Evolutionary conservation across 2,888 invertebrate species (phyloP).

Genomic region (Drosophila anceps): DNA sequence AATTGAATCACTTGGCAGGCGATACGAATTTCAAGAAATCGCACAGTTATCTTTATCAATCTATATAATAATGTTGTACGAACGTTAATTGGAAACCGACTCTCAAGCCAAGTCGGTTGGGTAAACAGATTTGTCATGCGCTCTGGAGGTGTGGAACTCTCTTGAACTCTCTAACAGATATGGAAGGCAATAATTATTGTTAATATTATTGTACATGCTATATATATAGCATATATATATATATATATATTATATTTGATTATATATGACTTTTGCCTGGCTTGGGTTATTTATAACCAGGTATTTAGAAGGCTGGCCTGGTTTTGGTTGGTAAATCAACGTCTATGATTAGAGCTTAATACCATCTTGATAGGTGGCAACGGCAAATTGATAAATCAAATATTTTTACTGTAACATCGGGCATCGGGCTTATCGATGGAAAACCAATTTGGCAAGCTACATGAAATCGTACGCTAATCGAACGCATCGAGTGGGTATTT

Average conservation of each 20-base stretch:
- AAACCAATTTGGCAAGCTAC: slow-evolving; percentile 46
- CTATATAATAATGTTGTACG: slow-evolving; percentile 28
- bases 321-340: slow-evolving; percentile 66
- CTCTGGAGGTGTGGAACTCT: slow-evolving; percentile 14
- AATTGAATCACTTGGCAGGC: slow-evolving; percentile 67
- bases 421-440: slow-evolving; percentile 39
- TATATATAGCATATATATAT: slow-evolving; percentile 22
- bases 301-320: slow-evolving; percentile 8
- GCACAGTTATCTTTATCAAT: slow-evolving; percentile 24
- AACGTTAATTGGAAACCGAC: slow-evolving; percentile 59
- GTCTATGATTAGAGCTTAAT: slow-evolving; percentile 76
- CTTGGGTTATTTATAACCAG: slow-evolving; percentile 49
- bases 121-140: slow-evolving; percentile 68
- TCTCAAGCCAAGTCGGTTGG: slow-evolving; percentile 16
- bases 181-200: slow-evolving; percentile 49
- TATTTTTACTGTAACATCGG: slow-evolving; percentile 43
- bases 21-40: slow-evolving; percentile 47
- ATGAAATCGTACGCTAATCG: slow-evolving; percentile 54
- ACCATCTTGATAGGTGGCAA: slow-evolving; percentile 68
- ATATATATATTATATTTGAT: slow-evolving; percentile 22
- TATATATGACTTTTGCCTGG: slow-evolving; percentile 44
- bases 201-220: slow-evolving; percentile 54
- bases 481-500: slow-evolving; percentile 58
- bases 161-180: slow-evolving; percentile 21
- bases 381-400: slow-evolving; percentile 72